phyloP scores from a whole-genome alignment of 2,113 vertebrate species.

The Istiophorus platypterus region DNA sequence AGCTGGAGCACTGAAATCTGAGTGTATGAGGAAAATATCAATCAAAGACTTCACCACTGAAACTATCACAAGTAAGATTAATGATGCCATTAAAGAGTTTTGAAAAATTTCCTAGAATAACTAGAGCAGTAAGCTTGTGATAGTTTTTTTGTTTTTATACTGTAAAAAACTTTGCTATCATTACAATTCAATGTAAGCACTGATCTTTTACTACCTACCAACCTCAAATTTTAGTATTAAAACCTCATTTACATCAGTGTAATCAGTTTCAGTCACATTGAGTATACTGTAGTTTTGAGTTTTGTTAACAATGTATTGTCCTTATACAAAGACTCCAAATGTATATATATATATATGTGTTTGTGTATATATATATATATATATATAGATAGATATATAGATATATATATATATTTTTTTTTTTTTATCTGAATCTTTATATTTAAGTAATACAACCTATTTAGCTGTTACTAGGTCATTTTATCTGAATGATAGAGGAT shows the following conservation, averaged over 20 bases:
- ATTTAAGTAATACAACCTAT: background rate
- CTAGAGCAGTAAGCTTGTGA: constrained; percentile 8
- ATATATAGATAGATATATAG: too few species aligned
- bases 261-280: background rate
- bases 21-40: background rate
- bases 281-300: background rate
- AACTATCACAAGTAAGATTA: constrained; percentile 20
- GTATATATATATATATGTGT: too few species aligned
- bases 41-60: constrained; percentile 17
- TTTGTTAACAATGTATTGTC: background rate
- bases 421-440: background rate
- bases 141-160: background rate
- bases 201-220: background rate
- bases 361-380: too few species aligned
- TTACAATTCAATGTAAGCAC: background rate
- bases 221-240: too few species aligned
- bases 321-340: background rate
- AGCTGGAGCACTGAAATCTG: background rate
- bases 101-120: constrained; percentile 1
- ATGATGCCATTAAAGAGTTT: constrained; percentile 27
- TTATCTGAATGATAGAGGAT: background rate
- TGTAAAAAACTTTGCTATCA: background rate
- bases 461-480: too few species aligned
- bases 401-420: too few species aligned
- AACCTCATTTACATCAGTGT: too few species aligned